phyloP scores from a whole-genome alignment of 2,888 invertebrate genomes.

The Pollenia angustigena region DNA sequence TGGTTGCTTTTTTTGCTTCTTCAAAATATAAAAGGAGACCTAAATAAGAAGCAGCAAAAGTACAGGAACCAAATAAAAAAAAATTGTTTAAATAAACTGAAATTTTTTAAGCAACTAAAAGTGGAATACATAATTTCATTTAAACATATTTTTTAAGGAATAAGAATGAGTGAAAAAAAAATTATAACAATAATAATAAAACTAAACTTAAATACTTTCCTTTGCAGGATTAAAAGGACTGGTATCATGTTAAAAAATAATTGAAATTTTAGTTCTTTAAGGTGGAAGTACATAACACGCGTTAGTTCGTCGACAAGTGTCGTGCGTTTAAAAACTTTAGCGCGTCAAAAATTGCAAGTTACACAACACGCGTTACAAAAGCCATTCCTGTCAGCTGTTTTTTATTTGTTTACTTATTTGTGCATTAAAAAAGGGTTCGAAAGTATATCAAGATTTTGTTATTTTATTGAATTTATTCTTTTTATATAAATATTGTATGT shows the following conservation, averaged over 20 bases:
- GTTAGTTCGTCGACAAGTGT: too few relatives aligned
- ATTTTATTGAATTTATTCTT: too few relatives aligned
- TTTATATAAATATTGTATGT: too few relatives aligned
- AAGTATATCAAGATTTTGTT: too few relatives aligned
- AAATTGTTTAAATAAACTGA: constrained; percentile 51
- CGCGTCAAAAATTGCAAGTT: too few relatives aligned
- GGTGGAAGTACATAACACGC: too few relatives aligned
- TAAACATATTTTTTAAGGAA: constrained; percentile 35
- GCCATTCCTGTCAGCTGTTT: too few relatives aligned
- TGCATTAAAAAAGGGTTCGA: too few relatives aligned
- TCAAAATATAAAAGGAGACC: constrained; percentile 20
- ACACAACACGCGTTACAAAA: too few relatives aligned
- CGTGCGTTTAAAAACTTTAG: too few relatives aligned
- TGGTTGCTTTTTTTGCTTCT: background rate
- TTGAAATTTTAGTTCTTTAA: background rate
- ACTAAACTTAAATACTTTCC: constrained; percentile 47
- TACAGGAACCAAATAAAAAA: constrained; percentile 39
- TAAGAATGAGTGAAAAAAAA: constrained; percentile 10
- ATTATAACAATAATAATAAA: constrained; percentile 33
- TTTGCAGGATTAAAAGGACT: constrained; percentile 3
- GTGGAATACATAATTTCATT: constrained; percentile 55
- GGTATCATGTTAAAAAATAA: background rate
- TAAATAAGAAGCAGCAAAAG: constrained; percentile 52
- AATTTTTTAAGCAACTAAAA: constrained; percentile 51
- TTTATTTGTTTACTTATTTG: too few relatives aligned